Percentiles rank a stretch among this genome's conserved stretches.
Conservation (phyloP, 30 jellyfish, hydroid and myxozoan genomes). For the Aurelia coerulea region DNA sequence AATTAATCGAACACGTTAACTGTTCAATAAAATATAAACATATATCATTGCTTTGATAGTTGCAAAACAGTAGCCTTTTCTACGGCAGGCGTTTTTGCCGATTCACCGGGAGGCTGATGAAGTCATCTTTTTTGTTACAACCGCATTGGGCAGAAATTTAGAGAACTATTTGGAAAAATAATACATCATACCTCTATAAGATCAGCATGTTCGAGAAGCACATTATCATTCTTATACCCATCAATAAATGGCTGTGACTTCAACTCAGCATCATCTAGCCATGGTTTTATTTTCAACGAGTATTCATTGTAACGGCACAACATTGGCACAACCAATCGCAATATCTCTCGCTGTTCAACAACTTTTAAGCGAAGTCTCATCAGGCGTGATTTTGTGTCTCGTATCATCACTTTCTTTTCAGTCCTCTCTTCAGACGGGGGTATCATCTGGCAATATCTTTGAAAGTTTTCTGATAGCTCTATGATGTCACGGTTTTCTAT, state of each 20-base stretch:
- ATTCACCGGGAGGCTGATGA: too few species aligned
- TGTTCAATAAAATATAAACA: too few species aligned
- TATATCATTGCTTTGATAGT: too few species aligned
- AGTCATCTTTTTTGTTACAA: too few species aligned
- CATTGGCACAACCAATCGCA: slow-evolving; percentile 65
- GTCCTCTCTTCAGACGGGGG: slow-evolving; percentile 78
- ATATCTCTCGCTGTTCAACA: slow-evolving; percentile 60
- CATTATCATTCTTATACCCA: slow-evolving; percentile 38
- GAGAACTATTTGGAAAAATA: too few species aligned
- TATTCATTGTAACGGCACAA: slow-evolving; percentile 64
- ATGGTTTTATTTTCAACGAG: slow-evolving; percentile 46
- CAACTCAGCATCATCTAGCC: slow-evolving; percentile 77
- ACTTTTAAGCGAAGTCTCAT: slow-evolving; percentile 33
- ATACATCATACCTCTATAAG: slow-evolving; percentile 49
- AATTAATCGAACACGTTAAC: too few species aligned
- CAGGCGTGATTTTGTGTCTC: slow-evolving; percentile 60
- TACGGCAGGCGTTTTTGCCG: too few species aligned
- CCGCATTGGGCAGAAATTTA: too few species aligned
- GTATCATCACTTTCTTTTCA: slow-evolving; percentile 55
- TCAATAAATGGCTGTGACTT: slow-evolving; percentile 52
- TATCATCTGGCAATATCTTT: slow-evolving; percentile 72
- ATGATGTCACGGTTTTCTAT: slow-evolving; percentile 59
- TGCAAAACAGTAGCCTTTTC: too few species aligned
- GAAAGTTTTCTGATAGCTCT: slow-evolving; percentile 57
- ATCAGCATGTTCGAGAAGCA: slow-evolving; percentile 70